Conservation (phyloP, 2,797 vertebrate species). For the Sebastes variabilis region DNA sequence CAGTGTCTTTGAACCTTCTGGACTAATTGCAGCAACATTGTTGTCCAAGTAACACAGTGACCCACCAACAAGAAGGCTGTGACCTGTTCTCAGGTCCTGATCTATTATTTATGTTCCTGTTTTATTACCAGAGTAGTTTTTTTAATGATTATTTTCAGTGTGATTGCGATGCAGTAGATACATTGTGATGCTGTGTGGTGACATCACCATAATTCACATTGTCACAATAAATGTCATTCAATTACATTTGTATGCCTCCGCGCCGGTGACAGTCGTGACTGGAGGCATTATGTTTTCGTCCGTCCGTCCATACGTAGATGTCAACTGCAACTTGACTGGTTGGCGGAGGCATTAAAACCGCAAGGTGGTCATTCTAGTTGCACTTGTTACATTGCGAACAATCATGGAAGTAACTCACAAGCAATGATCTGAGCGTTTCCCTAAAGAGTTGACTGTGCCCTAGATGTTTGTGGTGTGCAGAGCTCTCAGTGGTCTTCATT, state of each 20-base stretch:
- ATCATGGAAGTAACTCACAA: not conserved
- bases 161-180: not conserved
- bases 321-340: too few species aligned
- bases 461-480: slow-evolving; percentile 9
- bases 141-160: slow-evolving; percentile 7
- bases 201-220: not conserved
- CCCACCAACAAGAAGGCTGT: not conserved
- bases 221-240: not conserved
- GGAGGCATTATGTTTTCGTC: not conserved
- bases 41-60: slow-evolving; percentile 7
- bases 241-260: not conserved
- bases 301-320: not conserved
- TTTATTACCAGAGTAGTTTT: slow-evolving; percentile 15
- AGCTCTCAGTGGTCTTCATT: slow-evolving; percentile 6
- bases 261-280: not conserved
- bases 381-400: not conserved
- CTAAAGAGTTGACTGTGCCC: not conserved
- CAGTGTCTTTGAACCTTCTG: slow-evolving; percentile 18
- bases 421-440: too few species aligned
- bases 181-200: not conserved
- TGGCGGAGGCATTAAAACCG: too few species aligned
- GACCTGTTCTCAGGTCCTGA: slow-evolving; percentile 3
- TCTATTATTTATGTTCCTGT: slow-evolving; percentile 11
- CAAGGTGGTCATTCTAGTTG: not conserved
- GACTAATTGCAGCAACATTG: not conserved